Evolutionary conservation across 2,888 invertebrate genomes (phyloP).

Genomic region (Perizoma affinitatum): DNA sequence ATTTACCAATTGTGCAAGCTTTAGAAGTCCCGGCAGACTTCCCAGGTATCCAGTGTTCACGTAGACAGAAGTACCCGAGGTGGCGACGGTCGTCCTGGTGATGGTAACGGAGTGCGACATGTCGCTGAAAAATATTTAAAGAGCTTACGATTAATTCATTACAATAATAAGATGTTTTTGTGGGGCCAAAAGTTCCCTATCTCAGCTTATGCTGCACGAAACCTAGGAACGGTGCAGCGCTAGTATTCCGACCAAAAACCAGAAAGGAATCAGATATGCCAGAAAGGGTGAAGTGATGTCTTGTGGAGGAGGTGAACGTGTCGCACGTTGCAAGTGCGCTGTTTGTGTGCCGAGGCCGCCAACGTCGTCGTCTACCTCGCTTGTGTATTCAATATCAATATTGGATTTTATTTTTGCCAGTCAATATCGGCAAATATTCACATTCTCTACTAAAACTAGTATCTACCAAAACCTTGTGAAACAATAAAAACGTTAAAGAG

Average conservation of each 20-base stretch:
- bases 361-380: conserved; percentile 37
- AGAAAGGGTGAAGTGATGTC: conserved; percentile 47
- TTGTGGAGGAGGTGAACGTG: conserved; percentile 61
- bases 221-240: too few species aligned
- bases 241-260: background rate
- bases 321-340: conserved; percentile 49
- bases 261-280: conserved; percentile 18
- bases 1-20: conserved; percentile 90
- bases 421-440: too few species aligned
- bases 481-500: too few species aligned
- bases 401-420: conserved; percentile 13
- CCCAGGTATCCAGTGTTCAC: conserved; percentile 92
- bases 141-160: background rate
- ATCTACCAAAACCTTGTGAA: too few species aligned
- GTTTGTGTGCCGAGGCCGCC: conserved; percentile 69
- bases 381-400: conserved; percentile 26
- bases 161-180: background rate
- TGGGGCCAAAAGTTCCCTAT: background rate
- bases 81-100: conserved; percentile 91
- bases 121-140: conserved; percentile 7
- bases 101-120: conserved; percentile 96
- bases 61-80: conserved; percentile 89
- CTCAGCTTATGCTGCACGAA: too few species aligned
- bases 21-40: conserved; percentile 90
- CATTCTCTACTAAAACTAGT: too few species aligned